Conservation (phyloP, 1,140 invertebrate species). For the Nephila pilipes region DNA sequence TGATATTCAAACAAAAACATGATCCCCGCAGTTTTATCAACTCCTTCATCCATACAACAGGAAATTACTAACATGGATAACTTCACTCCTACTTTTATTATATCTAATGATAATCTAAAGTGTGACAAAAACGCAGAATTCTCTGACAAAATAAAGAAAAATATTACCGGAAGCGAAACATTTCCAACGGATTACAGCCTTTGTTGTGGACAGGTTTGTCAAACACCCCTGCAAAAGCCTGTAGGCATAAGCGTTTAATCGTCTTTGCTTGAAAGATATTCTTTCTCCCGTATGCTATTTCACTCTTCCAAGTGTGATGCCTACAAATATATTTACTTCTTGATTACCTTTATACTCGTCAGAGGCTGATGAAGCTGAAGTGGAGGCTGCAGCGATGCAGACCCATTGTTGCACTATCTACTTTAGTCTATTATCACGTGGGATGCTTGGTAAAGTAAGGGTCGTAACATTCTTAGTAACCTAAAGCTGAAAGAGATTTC, state of each 20-base stretch:
- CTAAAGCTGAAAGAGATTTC: slow-evolving; percentile 15
- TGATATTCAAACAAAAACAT: not conserved
- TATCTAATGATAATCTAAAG: slow-evolving; percentile 16
- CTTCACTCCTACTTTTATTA: not conserved
- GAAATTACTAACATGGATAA: slow-evolving; percentile 14
- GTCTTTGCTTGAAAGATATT: not conserved
- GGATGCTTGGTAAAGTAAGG: not conserved
- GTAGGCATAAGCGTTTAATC: slow-evolving; percentile 44
- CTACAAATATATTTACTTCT: slow-evolving; percentile 39
- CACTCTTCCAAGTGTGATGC: not conserved
- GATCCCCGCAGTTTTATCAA: not conserved
- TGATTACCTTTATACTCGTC: slow-evolving; percentile 48
- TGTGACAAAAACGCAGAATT: not conserved
- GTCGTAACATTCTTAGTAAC: slow-evolving; percentile 14
- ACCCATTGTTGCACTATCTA: slow-evolving; percentile 57
- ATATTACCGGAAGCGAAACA: slow-evolving; percentile 24
- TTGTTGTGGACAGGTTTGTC: not conserved
- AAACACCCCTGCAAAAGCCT: slow-evolving; percentile 30
- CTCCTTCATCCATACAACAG: not conserved
- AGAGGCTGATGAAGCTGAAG: not conserved
- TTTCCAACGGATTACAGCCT: slow-evolving; percentile 36
- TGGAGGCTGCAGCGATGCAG: not conserved
- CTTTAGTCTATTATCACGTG: not conserved
- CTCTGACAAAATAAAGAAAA: not conserved
- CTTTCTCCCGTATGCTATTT: not conserved